These are phyloP conservation scores for Acrocephalus arundinaceus DNA, from an alignment of 2,113 vertebrate genomes.

Conservation along the genomic window DNA sequence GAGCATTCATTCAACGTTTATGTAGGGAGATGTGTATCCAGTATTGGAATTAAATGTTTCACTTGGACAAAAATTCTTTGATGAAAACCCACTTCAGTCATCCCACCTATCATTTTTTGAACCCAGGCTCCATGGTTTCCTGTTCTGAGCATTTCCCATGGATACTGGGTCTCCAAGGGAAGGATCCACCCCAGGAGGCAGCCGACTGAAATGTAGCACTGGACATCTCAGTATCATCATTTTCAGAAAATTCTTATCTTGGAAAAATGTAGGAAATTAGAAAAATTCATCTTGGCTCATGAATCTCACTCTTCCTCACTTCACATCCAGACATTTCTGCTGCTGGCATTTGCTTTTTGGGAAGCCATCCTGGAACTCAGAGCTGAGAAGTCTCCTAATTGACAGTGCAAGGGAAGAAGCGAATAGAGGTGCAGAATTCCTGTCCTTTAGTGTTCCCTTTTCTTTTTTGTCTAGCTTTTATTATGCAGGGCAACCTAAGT, in stretches of 20 bases:
- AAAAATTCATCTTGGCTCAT: neutral
- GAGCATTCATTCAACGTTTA: neutral
- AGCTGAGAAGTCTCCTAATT: neutral
- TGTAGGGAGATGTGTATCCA: neutral
- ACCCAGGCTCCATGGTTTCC: neutral
- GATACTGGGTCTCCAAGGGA: neutral
- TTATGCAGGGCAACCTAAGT: neutral
- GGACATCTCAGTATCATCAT: neutral
- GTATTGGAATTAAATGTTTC: neutral
- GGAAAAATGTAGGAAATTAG: neutral
- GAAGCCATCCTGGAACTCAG: neutral
- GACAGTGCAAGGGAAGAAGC: neutral
- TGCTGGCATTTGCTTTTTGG: neutral
- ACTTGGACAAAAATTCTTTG: neutral
- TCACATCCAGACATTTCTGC: neutral
- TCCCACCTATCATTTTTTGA: neutral
- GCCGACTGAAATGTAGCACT: neutral
- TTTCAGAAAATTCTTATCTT: neutral
- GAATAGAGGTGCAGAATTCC: neutral
- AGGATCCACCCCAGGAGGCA: neutral
- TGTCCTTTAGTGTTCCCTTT: neutral
- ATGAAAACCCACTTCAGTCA: neutral
- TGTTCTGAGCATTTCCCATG: neutral
- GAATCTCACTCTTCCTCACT: neutral
- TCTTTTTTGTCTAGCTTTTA: neutral